Evolutionary conservation across 2,888 invertebrate genomes (phyloP).

Genomic region (Thera britannica): DNA sequence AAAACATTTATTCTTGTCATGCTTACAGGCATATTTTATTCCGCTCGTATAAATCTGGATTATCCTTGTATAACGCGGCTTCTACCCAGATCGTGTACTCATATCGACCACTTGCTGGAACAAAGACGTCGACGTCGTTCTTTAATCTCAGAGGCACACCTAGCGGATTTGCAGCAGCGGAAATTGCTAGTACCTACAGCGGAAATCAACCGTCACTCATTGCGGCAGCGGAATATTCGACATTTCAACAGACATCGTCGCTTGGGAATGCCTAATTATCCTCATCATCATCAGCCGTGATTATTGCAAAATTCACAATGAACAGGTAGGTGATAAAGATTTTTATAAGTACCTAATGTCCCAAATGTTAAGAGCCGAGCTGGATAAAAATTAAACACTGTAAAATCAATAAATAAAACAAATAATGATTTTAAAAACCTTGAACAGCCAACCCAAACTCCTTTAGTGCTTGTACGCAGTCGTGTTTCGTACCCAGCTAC

Average conservation of each 20-base stretch:
- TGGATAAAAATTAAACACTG: too few species aligned
- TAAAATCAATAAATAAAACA: too few species aligned
- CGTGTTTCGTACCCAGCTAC: too few species aligned
- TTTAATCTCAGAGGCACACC: conserved; percentile 9
- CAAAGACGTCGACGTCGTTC: conserved; percentile 12
- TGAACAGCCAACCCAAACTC: too few species aligned
- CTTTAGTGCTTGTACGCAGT: too few species aligned
- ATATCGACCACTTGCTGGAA: conserved; percentile 17
- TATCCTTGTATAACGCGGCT: conserved; percentile 12
- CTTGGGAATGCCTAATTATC: not conserved
- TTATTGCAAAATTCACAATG: too few species aligned
- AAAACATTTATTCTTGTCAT: conserved; percentile 1
- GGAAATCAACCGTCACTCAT: conserved; percentile 5
- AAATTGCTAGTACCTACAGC: conserved; percentile 1
- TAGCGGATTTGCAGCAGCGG: conserved; percentile 18
- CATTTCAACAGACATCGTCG: not conserved
- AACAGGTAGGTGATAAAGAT: too few species aligned
- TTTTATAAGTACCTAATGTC: too few species aligned
- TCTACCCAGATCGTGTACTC: conserved; percentile 12
- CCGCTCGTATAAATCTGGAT: conserved; percentile 13
- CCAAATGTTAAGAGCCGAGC: too few species aligned
- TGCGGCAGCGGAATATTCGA: not conserved
- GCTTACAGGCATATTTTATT: conserved; percentile 10
- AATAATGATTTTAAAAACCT: too few species aligned
- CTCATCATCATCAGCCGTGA: not conserved